A percentile compares a stretch with the other conserved stretches of the same genome.
phyloP scores from a whole-genome alignment of 2,113 vertebrate genomes.

The Urocolius indicus region DNA sequence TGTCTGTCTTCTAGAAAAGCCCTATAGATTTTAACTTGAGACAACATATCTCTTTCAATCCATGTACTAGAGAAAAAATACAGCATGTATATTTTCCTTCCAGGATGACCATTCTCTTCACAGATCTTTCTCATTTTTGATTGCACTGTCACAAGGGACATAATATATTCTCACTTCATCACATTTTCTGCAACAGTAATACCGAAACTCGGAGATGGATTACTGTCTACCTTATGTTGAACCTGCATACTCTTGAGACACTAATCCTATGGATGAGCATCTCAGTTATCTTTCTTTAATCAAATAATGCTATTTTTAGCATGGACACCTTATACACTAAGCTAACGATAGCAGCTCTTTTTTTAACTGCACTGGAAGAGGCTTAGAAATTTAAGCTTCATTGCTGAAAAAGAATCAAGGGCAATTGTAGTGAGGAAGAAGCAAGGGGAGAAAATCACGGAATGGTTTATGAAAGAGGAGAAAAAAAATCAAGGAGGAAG shows the following conservation, averaged over 20 bases:
- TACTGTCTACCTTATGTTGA: conserved; percentile 10
- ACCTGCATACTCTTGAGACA: neutral
- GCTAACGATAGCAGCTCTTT: neutral
- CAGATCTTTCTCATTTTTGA: neutral
- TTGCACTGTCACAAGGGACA: neutral
- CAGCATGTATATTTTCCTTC: neutral
- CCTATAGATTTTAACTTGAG: neutral
- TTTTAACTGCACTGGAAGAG: neutral
- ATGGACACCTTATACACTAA: neutral
- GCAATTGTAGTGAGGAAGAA: neutral
- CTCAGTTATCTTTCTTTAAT: conserved; percentile 43
- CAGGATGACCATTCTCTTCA: neutral
- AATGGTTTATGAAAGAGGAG: neutral
- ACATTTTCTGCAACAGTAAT: conserved; percentile 15
- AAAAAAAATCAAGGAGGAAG: neutral
- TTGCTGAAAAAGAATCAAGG: conserved; percentile 7
- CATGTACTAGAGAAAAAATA: neutral
- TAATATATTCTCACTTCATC: neutral
- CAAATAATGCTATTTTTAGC: conserved; percentile 43
- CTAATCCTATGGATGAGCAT: conserved; percentile 25
- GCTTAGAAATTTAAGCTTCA: neutral
- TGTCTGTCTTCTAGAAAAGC: neutral
- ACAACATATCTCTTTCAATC: neutral
- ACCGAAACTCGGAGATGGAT: neutral
- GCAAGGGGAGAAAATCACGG: neutral